A percentile compares a stretch with the other conserved stretches of the same genome.
These are phyloP conservation scores for Ostrea edulis DNA, from an alignment of 1,140 invertebrate species.

Conservation along the genomic window DNA sequence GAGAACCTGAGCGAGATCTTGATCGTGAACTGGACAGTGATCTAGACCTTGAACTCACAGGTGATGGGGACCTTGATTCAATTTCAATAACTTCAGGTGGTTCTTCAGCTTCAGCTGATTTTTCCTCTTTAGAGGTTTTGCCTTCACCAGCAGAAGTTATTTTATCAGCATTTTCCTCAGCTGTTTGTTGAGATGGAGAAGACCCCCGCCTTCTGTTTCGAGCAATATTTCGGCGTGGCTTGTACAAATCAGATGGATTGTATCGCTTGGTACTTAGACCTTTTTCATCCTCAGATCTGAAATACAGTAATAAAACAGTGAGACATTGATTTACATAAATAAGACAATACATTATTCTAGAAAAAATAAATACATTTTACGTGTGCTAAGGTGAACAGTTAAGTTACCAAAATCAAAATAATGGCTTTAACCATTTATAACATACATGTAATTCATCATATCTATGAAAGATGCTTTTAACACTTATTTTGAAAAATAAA, in stretches of 20 bases:
- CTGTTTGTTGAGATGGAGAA: conserved; percentile 39
- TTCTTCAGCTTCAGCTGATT: neutral
- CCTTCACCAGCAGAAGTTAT: neutral
- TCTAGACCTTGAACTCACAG: conserved; percentile 16
- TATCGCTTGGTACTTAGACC: conserved; percentile 60
- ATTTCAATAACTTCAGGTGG: conserved; percentile 39
- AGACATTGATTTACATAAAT: neutral
- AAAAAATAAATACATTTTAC: too few relatives aligned
- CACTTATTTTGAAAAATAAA: neutral
- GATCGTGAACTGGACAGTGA: conserved; percentile 25
- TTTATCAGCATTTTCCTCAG: neutral
- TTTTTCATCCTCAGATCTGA: conserved; percentile 44
- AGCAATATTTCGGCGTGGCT: conserved; percentile 59
- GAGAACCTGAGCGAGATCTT: conserved; percentile 20
- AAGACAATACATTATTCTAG: neutral
- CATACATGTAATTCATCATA: neutral
- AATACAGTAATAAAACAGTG: conserved; percentile 19
- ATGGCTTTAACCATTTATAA: too few relatives aligned
- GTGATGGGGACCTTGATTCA: conserved; percentile 37
- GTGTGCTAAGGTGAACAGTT: too few relatives aligned
- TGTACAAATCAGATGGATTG: conserved; percentile 68
- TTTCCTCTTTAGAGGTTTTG: conserved; percentile 11
- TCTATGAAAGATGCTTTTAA: neutral
- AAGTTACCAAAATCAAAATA: neutral
- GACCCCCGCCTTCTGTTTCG: conserved; percentile 46